Base-by-base conservation (phyloP, 2,888 invertebrate species). In the Torymus tubicola region DNA sequence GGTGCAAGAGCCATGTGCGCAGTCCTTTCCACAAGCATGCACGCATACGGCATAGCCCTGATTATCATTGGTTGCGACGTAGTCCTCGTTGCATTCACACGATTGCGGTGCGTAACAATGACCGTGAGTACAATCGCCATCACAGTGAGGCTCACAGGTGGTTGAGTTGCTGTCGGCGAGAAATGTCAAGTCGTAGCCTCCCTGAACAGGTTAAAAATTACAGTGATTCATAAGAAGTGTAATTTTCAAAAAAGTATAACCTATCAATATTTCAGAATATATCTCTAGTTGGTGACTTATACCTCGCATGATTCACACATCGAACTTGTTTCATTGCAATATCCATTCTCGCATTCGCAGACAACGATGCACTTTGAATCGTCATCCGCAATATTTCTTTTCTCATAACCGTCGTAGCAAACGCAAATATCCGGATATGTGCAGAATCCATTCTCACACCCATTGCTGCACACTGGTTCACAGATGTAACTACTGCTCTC, bases 61-160 rank as follows among this genome's bases (percentile, higher is more conserved):
- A 0, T 72, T 81, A 64, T 80, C 80, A 63, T 83, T 83, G 12
- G 68, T 42, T 18, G 79, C 16, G 52, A 84, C 13, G 64, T 87
- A 89, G 11, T 88, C 86, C 0, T 85, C 76, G 68, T 85, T 52
- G 83, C 90, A 91, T 5, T 79, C 73, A 80, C 91, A 91, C 0
- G 73, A 73, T 31, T 88, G 83, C 3, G 90, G 89, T 16, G 83
- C 84, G 2, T 82, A 67, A 81, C 91, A 91, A 10, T 85, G 86
- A 0, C 93, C 94, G 76, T 90, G 85, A 4, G 92, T 92, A 69
- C 94, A 94, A 76, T 86, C 84, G 0, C 86, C 82, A 12, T 86
- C 87, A 85, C 95, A 95, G 31, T 90, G 89, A 0, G 95, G 94
- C 0, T 92, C 85, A 84, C 95, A 95, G 86, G 92, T 94, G 83